Evolutionary conservation across 2,113 vertebrate genomes (phyloP), one percentile per base, ranked within the genome.

Genomic region (Oryzias curvinotus): DNA sequence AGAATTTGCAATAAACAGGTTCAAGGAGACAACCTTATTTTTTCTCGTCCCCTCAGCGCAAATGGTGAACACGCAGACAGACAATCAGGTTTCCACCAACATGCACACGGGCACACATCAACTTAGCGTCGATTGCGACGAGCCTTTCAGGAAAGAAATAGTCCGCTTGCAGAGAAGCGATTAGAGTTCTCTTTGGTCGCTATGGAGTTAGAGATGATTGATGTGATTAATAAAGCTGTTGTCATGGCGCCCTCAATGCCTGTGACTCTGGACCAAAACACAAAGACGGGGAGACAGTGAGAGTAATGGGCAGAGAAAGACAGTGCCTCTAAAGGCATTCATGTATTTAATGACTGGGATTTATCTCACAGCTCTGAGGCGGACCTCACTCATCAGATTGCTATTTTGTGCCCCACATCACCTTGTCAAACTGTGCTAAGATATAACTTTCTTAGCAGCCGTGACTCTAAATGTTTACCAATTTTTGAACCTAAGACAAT

Each of bases 141-240:
- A 85, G 73, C 70, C 63, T 80, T 78, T 77, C 73, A 81, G 75
- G 75, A 79, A 83, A 84, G 68, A 81, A 85, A 87, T 69, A 47
- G 78, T 83, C 71, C 50, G 68, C 76, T 79, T 36, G 44, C 72
- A 62, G 75, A 84, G 77, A 84, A 70, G 79, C 57, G 81, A 88
- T 86, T 85, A 81, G 63, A 72, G 82, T 74, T 85, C 85, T 83
- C 87, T 73, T 77, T 68, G 67, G 88, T 85, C 46, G 57, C 66
- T 60, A 71, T 82, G 83, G 83, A 73, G 73, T 86, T 85, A 82
- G 78, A 17, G 68, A 88, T 91, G 90, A 92, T 90, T 88, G 89
- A 92, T 91, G 87, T 87, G 87, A 89, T 90, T 92, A 91, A 90
- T 92, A 91, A 91, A 91, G 71, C 80, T 75, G 77, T 87, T 81